These are phyloP conservation scores for Crypturellus tataupa DNA, from an alignment of 2,797 vertebrate genomes.

Conservation along the genomic window DNA sequence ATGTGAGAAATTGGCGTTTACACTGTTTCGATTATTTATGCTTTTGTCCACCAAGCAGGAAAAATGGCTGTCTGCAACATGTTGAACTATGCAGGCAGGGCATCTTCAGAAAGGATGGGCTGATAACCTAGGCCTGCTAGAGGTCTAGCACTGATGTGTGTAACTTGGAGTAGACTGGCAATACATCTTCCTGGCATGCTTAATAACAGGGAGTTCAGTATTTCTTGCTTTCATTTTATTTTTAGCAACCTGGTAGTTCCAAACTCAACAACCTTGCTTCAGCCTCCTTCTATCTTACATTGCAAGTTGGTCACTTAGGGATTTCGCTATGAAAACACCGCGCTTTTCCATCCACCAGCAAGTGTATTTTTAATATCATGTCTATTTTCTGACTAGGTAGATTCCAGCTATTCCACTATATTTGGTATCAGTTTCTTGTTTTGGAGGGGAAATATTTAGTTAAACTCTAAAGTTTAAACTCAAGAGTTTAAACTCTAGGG, in stretches of 20 bases:
- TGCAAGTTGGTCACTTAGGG: background rate
- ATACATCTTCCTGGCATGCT: background rate
- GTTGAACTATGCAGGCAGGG: conserved; percentile 27
- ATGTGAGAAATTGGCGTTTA: conserved; percentile 71
- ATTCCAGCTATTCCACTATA: background rate
- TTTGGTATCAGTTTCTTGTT: background rate
- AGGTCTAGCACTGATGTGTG: conserved; percentile 16
- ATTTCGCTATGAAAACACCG: background rate
- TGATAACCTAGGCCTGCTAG: background rate
- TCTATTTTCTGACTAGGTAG: background rate
- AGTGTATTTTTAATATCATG: background rate
- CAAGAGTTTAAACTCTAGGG: background rate
- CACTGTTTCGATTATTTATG: conserved; percentile 76
- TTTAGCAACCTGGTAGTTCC: background rate
- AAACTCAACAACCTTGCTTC: background rate
- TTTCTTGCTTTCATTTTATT: background rate
- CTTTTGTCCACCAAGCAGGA: conserved; percentile 60
- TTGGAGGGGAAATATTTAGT: background rate
- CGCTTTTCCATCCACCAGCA: background rate
- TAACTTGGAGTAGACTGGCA: conserved; percentile 24
- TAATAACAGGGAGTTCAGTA: background rate
- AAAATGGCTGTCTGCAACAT: conserved; percentile 56
- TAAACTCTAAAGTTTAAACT: background rate
- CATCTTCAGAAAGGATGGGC: background rate
- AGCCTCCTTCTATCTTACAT: background rate